Percentiles rank a stretch among this genome's conserved stretches.
These are phyloP conservation scores for Rhamphomyia laevipes DNA, from an alignment of 2,888 invertebrate genomes.

Conservation along the genomic window DNA sequence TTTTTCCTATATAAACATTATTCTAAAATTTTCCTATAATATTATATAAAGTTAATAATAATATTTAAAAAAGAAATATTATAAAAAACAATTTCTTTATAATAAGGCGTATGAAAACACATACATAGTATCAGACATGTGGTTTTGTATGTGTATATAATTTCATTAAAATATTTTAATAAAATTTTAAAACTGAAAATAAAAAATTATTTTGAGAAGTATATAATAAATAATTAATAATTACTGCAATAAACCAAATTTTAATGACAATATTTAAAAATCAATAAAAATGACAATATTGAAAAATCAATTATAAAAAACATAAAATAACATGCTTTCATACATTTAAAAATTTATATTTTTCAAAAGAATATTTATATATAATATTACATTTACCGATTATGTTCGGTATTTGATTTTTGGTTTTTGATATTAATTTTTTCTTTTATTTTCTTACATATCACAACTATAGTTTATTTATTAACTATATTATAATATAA, in stretches of 20 bases:
- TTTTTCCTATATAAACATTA: no score
- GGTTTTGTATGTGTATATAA: slow-evolving; percentile 24
- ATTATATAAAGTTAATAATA: no score
- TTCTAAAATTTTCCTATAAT: no score
- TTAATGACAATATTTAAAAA: neutral
- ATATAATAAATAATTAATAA: no score
- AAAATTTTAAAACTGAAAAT: neutral
- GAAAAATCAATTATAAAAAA: neutral
- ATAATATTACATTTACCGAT: slow-evolving; percentile 5
- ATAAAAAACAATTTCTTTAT: neutral
- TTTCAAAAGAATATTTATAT: no score
- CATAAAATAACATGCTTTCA: no score
- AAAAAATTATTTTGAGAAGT: neutral
- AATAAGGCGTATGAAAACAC: slow-evolving; percentile 22
- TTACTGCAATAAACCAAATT: no score
- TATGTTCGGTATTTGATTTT: slow-evolving; percentile 8
- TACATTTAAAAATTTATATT: neutral
- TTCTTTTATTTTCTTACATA: neutral
- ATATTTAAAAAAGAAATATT: no score
- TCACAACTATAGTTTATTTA: no score
- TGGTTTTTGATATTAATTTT: neutral
- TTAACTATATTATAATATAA: no score
- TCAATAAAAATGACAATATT: no score
- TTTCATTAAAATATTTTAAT: slow-evolving; percentile 17
- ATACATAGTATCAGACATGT: slow-evolving; percentile 51